A percentile compares a stretch with the other conserved stretches of the same genome.
phyloP scores from a whole-genome alignment of 2,113 vertebrate genomes.

The Myiagra hebetior region DNA sequence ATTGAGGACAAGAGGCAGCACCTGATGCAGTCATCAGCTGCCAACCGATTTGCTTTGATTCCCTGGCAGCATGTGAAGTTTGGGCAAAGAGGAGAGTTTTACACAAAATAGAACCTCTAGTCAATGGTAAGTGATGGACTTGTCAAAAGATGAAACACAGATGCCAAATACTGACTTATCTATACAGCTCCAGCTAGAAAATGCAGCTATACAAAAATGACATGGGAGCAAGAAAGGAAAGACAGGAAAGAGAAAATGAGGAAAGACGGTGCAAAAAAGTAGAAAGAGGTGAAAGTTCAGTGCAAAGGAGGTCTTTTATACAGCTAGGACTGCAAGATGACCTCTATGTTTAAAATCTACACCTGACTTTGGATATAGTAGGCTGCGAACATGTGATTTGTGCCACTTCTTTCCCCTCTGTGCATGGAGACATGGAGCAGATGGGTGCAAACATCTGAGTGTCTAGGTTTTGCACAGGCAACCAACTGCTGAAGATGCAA shows the following conservation, averaged over 20 bases:
- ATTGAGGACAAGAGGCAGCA: not conserved
- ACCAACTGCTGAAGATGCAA: not conserved
- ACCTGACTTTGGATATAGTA: not conserved
- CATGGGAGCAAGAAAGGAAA: not conserved
- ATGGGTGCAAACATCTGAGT: not conserved
- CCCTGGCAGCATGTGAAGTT: not conserved
- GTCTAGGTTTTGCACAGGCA: not conserved
- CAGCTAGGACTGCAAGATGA: not conserved
- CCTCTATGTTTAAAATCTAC: not conserved
- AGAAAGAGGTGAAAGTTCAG: not conserved
- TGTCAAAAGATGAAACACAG: not conserved
- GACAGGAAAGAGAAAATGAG: not conserved
- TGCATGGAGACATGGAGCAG: not conserved
- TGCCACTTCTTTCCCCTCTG: not conserved
- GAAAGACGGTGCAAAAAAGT: not conserved
- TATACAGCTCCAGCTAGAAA: not conserved
- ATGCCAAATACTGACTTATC: not conserved
- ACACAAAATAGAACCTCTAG: not conserved
- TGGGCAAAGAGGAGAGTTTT: not conserved
- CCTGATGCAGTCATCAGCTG: not conserved
- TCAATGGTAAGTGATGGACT: not conserved
- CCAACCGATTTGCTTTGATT: not conserved
- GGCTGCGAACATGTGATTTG: accelerated
- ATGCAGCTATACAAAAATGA: not conserved
- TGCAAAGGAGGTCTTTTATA: not conserved